Evolutionary conservation across 2,113 vertebrate species (phyloP), one percentile per base, ranked within the genome.

Genomic region (Pollimyrus isidori): DNA sequence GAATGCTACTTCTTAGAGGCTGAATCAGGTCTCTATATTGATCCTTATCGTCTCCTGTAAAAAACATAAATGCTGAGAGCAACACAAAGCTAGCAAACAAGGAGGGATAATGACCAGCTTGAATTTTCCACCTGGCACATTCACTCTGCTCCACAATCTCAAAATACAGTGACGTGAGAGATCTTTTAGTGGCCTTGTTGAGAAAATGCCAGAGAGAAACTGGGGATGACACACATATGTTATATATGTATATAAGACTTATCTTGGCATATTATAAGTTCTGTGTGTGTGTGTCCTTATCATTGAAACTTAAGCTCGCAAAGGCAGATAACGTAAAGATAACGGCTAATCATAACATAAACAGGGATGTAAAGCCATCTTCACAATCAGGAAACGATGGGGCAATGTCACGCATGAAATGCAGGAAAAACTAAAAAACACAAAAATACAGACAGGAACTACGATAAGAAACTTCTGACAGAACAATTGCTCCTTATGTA

Each of bases 361-460:
- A 90, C 82, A 84, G 90, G 89, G 91, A 93, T 87, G 90, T 88
- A 91, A 87, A 89, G 86, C 49, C 89, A 19, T 19, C 83, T 91
- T 92, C 91, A 26, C 89, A 90, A 95, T 94, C 94, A 90, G 35
- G 76, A 89, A 86, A 85, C 91, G 88, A 73, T 73, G 92, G 92
- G 91, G 83, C 69, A 73, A 91, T 86, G 88, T 92, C 65, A 92
- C 92, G 91, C 93, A 92, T 86, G 88, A 90, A 58, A 90, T 76
- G 89, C 87, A 84, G 65, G 89, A 88, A 89, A 89, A 91, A 94
- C 92, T 90, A 17, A 50, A 56, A 90, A 91, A 86, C 88, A 62
- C 42, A 50, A 69, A 76, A 92, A 89, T 84, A 90, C 86, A 90
- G 88, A 90, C 76, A 58, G 85, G 80, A 30, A 69, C 89, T 87